Base-by-base conservation (phyloP, 2,797 vertebrate genomes). In the Melanogrammus aeglefinus region DNA sequence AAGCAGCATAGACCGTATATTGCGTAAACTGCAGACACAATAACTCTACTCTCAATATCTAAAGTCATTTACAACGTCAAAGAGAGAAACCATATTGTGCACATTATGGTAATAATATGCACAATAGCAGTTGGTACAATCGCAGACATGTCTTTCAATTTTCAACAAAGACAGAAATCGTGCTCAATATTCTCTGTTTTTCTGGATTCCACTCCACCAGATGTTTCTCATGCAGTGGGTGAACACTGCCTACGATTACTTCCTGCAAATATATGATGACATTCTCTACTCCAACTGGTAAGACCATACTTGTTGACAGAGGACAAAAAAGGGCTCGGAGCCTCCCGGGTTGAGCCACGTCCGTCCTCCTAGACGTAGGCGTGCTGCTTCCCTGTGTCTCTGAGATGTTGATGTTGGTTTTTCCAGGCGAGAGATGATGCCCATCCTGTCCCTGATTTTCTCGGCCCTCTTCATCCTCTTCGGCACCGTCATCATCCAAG, bases 401-500 rank as follows among this genome's bases (percentile, higher is more conserved):
- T 66, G n/a, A 66, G 24, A 27, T 9, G 63, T 66, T 6, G 47
- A 38, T 63, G 57, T 80, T 9, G 81, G 13, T 74, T 63, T 63
- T 63, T 80, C 5, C 77, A 99, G 97, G 97, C 91, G 96, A 84
- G 97, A 98, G 87, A 96, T 99, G 96, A 99, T 99, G 96, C 97
- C 97, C 0, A 94, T 99, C 36, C 91, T 99, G 74, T 99, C 97
- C 4, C 88, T 99, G 88, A 95, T 99, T 85, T 98, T 98, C 93
- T 98, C 97, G 0, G 97, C 95, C 0, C 95, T 99, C 81, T 98
- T 99, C 92, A 97, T 99, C 86, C 95, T 99, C 78, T 98, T 98
- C 10, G 97, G 97, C 84, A 97, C 97, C 0, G 96, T 98, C 80
- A 96, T 99, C 16, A 94, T 98, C 78, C 97, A 99, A 88, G 97